Evolutionary conservation across 1,140 invertebrate species (phyloP).

Genomic region (Drosophila persimilis): DNA sequence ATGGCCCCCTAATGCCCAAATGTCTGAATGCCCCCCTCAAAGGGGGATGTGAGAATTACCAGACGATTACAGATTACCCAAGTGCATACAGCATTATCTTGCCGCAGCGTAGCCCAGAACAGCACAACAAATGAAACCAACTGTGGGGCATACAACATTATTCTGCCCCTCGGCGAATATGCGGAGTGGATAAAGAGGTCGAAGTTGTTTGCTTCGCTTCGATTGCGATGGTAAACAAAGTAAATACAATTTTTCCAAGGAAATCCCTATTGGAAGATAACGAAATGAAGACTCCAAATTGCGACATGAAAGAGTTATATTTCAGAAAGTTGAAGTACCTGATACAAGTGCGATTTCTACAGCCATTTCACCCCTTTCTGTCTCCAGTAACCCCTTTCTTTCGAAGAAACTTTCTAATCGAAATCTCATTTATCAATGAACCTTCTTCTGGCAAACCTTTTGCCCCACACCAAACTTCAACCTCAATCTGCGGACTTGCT

Average conservation of each 20-base stretch:
- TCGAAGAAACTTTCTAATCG: slow-evolving; percentile 6
- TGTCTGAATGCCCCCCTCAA: no score
- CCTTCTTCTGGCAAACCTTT: not conserved
- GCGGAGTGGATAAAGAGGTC: slow-evolving; percentile 47
- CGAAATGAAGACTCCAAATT: not conserved
- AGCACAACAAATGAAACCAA: not conserved
- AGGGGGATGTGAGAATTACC: slow-evolving; percentile 31
- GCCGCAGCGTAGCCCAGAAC: not conserved
- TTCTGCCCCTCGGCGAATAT: not conserved
- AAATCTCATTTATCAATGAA: slow-evolving; percentile 25
- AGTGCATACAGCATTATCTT: slow-evolving; percentile 48
- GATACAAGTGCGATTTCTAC: not conserved
- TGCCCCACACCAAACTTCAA: slow-evolving; percentile 9
- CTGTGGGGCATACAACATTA: not conserved
- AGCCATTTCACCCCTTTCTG: not conserved
- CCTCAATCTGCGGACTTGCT: slow-evolving; percentile 35
- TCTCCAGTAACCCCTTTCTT: not conserved
- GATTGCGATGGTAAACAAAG: slow-evolving; percentile 40
- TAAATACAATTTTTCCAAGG: slow-evolving; percentile 31
- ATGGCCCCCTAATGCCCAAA: slow-evolving; percentile 27
- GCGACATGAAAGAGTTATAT: not conserved
- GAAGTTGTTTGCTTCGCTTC: slow-evolving; percentile 46
- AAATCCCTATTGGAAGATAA: not conserved
- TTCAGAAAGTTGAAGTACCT: not conserved
- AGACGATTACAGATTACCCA: slow-evolving; percentile 44